phyloP scores from a whole-genome alignment of 2,888 invertebrate genomes.

The Adelphocoris suturalis region DNA sequence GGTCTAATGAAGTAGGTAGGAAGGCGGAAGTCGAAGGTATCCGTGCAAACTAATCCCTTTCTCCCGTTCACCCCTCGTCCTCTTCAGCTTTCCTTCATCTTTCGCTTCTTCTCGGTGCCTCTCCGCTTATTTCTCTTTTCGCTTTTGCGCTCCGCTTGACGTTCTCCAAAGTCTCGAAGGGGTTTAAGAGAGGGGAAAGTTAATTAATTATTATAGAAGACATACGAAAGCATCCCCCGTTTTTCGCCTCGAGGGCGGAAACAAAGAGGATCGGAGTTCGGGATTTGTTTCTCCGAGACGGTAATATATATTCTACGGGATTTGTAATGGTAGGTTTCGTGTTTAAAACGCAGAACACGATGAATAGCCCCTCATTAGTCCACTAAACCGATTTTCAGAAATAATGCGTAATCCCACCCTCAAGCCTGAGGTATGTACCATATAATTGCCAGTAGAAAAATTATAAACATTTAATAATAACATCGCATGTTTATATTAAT shows the following conservation, averaged over 20 bases:
- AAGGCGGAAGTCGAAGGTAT: constrained; percentile 31
- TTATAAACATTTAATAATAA: no score
- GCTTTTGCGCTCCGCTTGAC: not conserved
- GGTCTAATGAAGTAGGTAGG: constrained; percentile 52
- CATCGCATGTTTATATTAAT: no score
- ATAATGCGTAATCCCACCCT: no score
- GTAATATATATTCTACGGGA: not conserved
- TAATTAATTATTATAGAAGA: constrained; percentile 24
- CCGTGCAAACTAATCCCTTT: constrained; percentile 46
- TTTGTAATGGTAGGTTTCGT: not conserved
- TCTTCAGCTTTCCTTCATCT: not conserved
- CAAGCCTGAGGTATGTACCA: no score
- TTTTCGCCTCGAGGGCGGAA: not conserved
- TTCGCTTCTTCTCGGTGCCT: not conserved
- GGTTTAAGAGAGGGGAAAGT: not conserved
- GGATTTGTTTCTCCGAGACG: not conserved
- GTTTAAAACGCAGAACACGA: not conserved
- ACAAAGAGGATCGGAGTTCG: constrained; percentile 1
- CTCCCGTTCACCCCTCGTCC: not conserved
- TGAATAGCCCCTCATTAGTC: not conserved
- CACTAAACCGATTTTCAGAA: not conserved
- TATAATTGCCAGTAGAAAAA: no score
- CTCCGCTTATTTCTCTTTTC: not conserved
- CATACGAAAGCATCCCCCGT: not conserved
- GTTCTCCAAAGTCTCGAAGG: not conserved